phyloP scores from a whole-genome alignment of 2,797 vertebrate genomes.

The Spea hammondii region DNA sequence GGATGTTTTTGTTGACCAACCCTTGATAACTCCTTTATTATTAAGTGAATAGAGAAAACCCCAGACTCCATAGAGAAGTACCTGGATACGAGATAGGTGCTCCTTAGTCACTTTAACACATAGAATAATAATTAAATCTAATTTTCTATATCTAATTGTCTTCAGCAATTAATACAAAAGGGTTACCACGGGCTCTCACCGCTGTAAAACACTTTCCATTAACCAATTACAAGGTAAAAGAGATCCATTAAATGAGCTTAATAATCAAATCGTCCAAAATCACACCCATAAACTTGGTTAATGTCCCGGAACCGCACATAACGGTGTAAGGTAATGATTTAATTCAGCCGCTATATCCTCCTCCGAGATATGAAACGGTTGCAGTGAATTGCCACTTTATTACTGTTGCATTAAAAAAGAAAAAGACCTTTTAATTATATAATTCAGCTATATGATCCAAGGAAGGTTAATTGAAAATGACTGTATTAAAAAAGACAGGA shows the following conservation, averaged over 20 bases:
- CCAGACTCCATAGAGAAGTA: not conserved
- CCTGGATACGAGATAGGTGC: conserved; percentile 10
- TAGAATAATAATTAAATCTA: conserved; percentile 20
- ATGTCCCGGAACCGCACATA: conserved; percentile 29
- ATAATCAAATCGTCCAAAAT: conserved; percentile 34
- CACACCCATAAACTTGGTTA: conserved; percentile 39
- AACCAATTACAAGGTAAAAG: conserved; percentile 45
- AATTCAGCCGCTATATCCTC: not conserved
- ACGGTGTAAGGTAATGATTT: not conserved
- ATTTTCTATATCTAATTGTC: conserved; percentile 28
- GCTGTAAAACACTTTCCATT: conserved; percentile 18
- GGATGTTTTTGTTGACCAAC: too few species aligned
- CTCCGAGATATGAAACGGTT: not conserved
- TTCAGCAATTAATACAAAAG: not conserved
- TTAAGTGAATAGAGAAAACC: too few species aligned
- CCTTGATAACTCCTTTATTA: too few species aligned
- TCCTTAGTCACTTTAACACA: conserved; percentile 22
- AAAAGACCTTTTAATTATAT: conserved; percentile 26
- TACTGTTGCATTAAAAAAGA: conserved; percentile 8
- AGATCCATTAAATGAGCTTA: conserved; percentile 39
- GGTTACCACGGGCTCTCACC: not conserved
- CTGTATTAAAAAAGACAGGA: conserved; percentile 10
- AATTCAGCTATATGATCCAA: conserved; percentile 19
- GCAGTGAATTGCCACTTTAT: not conserved
- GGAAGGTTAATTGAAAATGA: conserved; percentile 39